Base-by-base conservation (phyloP, 2,113 vertebrate genomes). In the Takifugu flavidus region DNA sequence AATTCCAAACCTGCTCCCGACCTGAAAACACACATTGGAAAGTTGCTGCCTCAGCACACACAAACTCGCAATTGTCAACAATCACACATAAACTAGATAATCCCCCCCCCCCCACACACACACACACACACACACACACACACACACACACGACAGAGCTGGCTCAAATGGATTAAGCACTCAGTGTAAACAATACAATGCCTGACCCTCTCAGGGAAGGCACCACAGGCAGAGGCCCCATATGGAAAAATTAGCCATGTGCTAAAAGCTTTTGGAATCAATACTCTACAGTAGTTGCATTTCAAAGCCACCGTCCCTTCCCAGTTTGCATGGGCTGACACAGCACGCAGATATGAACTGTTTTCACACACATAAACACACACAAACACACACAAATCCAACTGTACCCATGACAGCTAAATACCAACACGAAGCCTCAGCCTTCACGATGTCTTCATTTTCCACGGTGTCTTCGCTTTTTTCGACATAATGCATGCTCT, bases 201-300 rank as follows among this genome's bases (percentile, higher is more conserved):
- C 49, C 74, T 77, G 71, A 73, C 63, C 57, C 68, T 71, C 67
- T 34, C 50, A 52, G 54, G 65, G 54, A 59, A 13, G 11, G 56
- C 39, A 67, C 75, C 74, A 78, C 84, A 82, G 58, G 52, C 77
- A 69, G 72, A 78, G 62, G 56, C 63, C 78, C 67, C 72, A 75
- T 67, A 75, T 79, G 79, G 78, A 84, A 88, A 39, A 85, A 84
- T 82, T 68, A 77, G 68, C 76, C 79, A 79, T 60, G 83, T 54
- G 3, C 70, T 81, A 79, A 87, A 87, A 86, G 87, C 74, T 74
- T 87, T 77, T 70, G 69, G 53, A 84, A 87, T 86, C 83, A 72
- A 89, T 86, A 77, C 46, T 62, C 47, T 79, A 85, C 79, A 82
- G 80, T 82, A 77, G 65, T 56, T 80, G 79, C 79, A 72, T 70